Evolutionary conservation across 2,797 vertebrate species (phyloP).

Genomic region (Argyrosomus regius): DNA sequence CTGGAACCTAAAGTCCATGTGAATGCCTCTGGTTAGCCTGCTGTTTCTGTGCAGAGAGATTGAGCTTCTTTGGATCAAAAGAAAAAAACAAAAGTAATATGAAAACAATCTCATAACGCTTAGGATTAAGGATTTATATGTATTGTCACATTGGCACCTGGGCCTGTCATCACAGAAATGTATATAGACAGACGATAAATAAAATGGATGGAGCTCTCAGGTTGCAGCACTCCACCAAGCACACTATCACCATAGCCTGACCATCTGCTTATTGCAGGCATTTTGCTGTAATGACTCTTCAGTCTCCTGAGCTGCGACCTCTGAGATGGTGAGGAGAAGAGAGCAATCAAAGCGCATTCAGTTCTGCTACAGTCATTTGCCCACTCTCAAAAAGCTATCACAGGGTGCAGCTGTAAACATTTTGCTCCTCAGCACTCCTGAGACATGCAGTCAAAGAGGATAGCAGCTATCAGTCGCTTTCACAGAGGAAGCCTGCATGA

Average conservation of each 20-base stretch:
- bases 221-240: conserved; percentile 20
- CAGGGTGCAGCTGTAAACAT: conserved; percentile 80
- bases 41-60: neutral
- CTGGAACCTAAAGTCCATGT: neutral
- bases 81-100: neutral
- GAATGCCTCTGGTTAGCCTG: neutral
- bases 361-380: conserved; percentile 67
- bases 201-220: conserved; percentile 25
- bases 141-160: neutral
- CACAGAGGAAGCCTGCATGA: conserved; percentile 65
- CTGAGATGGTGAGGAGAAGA: conserved; percentile 57
- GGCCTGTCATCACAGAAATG: neutral
- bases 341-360: conserved; percentile 74
- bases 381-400: conserved; percentile 74
- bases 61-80: neutral
- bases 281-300: conserved; percentile 59
- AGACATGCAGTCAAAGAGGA: conserved; percentile 65
- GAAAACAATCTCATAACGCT: neutral
- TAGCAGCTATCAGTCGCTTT: conserved; percentile 67
- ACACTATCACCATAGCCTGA: conserved; percentile 32
- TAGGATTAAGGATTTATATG: neutral
- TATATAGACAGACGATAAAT: conserved; percentile 22
- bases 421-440: conserved; percentile 71
- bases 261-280: conserved; percentile 66
- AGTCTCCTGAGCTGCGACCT: conserved; percentile 61